These are phyloP conservation scores for Diadumene lineata DNA, from an alignment of 92 coral and sea anemone species.

Conservation along the genomic window DNA sequence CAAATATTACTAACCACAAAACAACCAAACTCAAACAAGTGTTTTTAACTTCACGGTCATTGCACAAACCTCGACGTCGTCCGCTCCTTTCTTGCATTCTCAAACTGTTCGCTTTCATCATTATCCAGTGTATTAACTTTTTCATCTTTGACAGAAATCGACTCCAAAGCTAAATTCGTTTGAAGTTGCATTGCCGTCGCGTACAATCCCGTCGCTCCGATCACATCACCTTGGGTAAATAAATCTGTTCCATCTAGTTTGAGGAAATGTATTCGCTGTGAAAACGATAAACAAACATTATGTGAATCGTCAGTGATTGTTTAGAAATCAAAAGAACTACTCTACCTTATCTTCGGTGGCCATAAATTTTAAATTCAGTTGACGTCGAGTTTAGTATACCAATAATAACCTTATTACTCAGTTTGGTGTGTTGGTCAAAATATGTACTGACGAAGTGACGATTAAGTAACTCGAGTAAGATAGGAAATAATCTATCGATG, in stretches of 20 bases:
- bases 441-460: not conserved
- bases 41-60: not conserved
- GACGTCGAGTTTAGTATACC: no score
- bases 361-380: not conserved
- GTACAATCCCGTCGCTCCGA: constrained; percentile 45
- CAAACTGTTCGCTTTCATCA: constrained; percentile 2
- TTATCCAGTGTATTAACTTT: not conserved
- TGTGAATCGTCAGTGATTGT: not conserved
- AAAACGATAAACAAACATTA: not conserved
- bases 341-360: not conserved
- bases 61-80: not conserved
- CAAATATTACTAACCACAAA: not conserved
- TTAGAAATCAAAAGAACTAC: not conserved
- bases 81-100: not conserved
- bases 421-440: no score
- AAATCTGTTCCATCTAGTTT: constrained; percentile 47
- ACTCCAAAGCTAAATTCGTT: constrained; percentile 4
- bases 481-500: not conserved
- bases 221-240: constrained; percentile 47
- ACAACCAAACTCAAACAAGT: not conserved
- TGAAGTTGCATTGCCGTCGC: constrained; percentile 47
- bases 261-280: constrained; percentile 34
- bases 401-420: no score
- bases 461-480: not conserved
- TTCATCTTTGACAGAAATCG: not conserved